These are phyloP conservation scores for Phataginus tricuspis DNA, from an alignment of 2,797 vertebrate species.

Conservation along the genomic window DNA sequence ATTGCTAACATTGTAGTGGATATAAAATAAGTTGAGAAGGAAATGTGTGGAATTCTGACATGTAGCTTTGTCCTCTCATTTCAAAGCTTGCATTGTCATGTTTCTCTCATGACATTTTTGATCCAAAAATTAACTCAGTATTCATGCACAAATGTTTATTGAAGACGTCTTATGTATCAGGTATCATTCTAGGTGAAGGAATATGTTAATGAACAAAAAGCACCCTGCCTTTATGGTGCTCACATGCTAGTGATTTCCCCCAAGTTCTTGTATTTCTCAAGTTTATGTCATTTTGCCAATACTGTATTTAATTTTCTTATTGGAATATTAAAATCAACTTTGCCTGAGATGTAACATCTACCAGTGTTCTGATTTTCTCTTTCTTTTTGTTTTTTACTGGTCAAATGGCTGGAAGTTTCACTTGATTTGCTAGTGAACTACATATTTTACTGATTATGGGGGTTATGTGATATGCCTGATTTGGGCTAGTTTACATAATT, in stretches of 20 bases:
- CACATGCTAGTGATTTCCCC: neutral
- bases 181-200: neutral
- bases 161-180: neutral
- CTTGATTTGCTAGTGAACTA: conserved; percentile 52
- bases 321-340: conserved; percentile 25
- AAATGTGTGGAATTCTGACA: neutral
- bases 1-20: neutral
- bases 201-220: neutral
- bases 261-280: neutral
- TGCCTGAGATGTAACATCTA: neutral
- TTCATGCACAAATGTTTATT: neutral
- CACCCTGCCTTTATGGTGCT: neutral
- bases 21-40: neutral
- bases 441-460: conserved; percentile 62
- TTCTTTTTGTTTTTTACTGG: conserved; percentile 3
- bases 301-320: neutral
- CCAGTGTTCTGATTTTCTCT: neutral
- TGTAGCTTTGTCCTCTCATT: neutral
- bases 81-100: neutral
- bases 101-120: neutral
- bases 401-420: conserved; percentile 32
- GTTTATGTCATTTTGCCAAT: neutral
- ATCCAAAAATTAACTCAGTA: neutral
- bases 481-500: conserved; percentile 77
- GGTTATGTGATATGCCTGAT: conserved; percentile 61